Evolutionary conservation across 2,888 invertebrate species (phyloP).

Genomic region (Agrochola lota): DNA sequence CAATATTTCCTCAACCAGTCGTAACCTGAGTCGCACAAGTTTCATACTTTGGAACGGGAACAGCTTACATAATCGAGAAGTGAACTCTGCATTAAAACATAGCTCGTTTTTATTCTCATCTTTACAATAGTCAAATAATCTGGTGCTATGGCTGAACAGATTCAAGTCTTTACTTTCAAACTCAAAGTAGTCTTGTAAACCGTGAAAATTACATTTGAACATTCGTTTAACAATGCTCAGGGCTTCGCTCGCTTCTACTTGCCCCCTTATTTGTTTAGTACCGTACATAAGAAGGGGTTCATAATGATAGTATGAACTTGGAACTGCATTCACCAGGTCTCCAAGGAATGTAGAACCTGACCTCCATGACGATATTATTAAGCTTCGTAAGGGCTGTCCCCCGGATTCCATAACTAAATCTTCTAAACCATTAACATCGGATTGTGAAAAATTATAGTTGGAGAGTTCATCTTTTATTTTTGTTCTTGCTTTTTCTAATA

Average conservation of each 20-base stretch:
- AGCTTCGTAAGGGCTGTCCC: constrained; percentile 93
- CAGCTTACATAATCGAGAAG: constrained; percentile 94
- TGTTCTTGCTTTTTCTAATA: constrained; percentile 82
- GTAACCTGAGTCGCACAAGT: constrained; percentile 94
- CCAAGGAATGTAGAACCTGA: constrained; percentile 97
- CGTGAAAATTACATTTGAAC: constrained; percentile 94
- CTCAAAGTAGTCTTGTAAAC: constrained; percentile 93
- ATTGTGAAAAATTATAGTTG: constrained; percentile 81
- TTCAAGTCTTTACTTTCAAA: constrained; percentile 94
- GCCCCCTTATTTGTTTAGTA: constrained; percentile 94
- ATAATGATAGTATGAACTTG: constrained; percentile 97
- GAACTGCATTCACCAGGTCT: constrained; percentile 95
- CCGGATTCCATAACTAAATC: constrained; percentile 93
- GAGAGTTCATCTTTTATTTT: constrained; percentile 83
- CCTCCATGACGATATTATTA: constrained; percentile 97
- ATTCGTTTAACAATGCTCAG: constrained; percentile 93
- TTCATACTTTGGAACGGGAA: constrained; percentile 98
- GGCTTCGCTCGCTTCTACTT: constrained; percentile 92
- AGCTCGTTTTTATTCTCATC: constrained; percentile 81
- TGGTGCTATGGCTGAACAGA: constrained; percentile 95
- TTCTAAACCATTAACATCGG: constrained; percentile 89
- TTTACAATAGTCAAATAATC: constrained; percentile 95
- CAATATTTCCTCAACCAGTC: constrained; percentile 93
- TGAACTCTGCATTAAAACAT: constrained; percentile 91
- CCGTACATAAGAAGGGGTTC: constrained; percentile 96